Conservation (phyloP, 2,888 invertebrate genomes). For the Calliopum simillimum region DNA sequence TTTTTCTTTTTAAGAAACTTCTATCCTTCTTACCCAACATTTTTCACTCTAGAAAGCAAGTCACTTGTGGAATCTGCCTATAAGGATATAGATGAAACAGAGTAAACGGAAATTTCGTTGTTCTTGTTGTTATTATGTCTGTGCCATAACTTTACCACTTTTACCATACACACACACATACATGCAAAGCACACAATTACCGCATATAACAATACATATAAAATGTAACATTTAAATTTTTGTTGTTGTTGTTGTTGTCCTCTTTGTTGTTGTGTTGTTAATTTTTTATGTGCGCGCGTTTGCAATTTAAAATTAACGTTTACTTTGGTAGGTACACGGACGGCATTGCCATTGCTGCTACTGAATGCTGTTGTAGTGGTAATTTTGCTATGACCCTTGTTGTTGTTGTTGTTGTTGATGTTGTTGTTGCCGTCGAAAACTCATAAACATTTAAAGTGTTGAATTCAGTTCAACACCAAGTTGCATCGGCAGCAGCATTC, state of each 20-base stretch:
- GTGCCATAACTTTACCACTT: neutral
- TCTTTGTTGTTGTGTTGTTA: neutral
- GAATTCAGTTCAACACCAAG: conserved; percentile 3
- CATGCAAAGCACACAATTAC: neutral
- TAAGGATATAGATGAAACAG: no score
- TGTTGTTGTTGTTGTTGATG: conserved; percentile 2
- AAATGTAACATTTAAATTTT: neutral
- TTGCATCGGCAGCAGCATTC: no score
- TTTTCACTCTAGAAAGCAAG: no score
- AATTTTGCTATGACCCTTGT: neutral
- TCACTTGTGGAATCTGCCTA: no score
- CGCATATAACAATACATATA: neutral
- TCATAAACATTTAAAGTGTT: conserved; percentile 18
- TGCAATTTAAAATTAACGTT: conserved; percentile 22
- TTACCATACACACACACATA: conserved; percentile 1
- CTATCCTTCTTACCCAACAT: no score
- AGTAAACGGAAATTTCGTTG: no score
- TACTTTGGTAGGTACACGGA: conserved; percentile 2
- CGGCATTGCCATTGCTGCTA: neutral
- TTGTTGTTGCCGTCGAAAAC: neutral
- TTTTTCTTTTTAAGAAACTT: no score
- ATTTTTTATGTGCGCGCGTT: conserved; percentile 4
- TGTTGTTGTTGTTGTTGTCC: conserved; percentile 3
- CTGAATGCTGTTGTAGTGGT: no score
- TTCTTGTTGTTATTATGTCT: no score